Base-by-base conservation (phyloP, 1,140 invertebrate genomes). In the Elysia chlorotica region DNA sequence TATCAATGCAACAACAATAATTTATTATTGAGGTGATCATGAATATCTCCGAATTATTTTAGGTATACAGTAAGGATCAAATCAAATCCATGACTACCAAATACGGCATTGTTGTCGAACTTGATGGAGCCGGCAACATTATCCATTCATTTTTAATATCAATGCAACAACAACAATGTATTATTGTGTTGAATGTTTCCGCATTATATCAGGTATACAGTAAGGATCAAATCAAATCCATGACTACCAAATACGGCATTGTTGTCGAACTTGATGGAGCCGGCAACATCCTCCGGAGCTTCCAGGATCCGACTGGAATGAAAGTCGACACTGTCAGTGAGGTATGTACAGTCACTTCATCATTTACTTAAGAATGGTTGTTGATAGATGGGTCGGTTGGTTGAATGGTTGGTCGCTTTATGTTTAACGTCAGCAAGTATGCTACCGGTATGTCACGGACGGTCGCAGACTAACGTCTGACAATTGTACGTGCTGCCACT, bases 221-320 rank as follows among this genome's bases (percentile, higher is more conserved):
- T 66, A 74, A 83, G 74, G 86, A 59, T 88, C 89, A 35, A 76
- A 93, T 56, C 53, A 93, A 6, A 89, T 91, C 84, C 65, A 93
- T 38, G 90, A 92, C 83, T 89, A 90, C 84, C 87, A 90, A 83
- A 33, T 86, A 88, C 89, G 70, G 88, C 82, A 62, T 89, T 82
- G 74, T 86, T 31, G 57, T 88, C 6, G 83, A 88, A 74, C 61
- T 88, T 38, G 77, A 84, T 73, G 66, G n/a, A 2, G 28, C 41
- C 2, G 73, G 73, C 10, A 62, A 66, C 0, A 66, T 74, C 25
- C 38, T 74, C 28, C 41, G 73, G 2, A 71, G 36, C 35, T 36
- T 74, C 17, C 73, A 74, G 38, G 68, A 74, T 53, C 73, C 73
- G 5, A 31, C 31, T 6, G 73, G 73, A 23, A 62, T 38, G 3